Conservation (phyloP, 2,113 vertebrate genomes). For the Romanogobio albipinnatus region DNA sequence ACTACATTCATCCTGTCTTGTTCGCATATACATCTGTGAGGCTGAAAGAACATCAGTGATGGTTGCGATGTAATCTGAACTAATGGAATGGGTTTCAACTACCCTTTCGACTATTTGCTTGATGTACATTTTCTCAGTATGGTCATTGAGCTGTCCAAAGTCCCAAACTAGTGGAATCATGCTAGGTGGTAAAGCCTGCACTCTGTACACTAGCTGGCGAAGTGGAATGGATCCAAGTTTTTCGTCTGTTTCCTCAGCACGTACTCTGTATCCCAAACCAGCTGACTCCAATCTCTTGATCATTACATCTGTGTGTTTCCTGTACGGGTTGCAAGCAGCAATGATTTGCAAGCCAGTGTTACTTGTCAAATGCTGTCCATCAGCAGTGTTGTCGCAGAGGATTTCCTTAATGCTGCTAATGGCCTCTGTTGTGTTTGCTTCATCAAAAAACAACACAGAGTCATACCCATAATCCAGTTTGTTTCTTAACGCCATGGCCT, state of each 20-base stretch:
- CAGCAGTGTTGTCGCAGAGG: conserved; percentile 86
- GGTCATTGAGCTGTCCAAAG: conserved; percentile 88
- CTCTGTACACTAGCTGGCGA: conserved; percentile 93
- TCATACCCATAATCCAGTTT: conserved; percentile 77
- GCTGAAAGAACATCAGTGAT: conserved; percentile 81
- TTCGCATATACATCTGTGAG: conserved; percentile 90
- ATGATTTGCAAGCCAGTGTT: conserved; percentile 83
- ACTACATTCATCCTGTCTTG: conserved; percentile 81
- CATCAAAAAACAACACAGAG: conserved; percentile 93
- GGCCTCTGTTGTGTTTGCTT: conserved; percentile 94
- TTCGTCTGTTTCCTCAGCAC: conserved; percentile 84
- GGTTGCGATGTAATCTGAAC: background rate
- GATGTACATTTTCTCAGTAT: conserved; percentile 84
- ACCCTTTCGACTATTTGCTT: conserved; percentile 91
- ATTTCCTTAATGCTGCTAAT: conserved; percentile 94
- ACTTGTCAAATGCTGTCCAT: conserved; percentile 74
- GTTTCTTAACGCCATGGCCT: conserved; percentile 77
- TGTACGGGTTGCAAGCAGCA: conserved; percentile 95
- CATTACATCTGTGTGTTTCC: conserved; percentile 88
- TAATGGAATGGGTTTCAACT: conserved; percentile 45
- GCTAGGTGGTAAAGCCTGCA: conserved; percentile 92
- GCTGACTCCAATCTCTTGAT: conserved; percentile 88
- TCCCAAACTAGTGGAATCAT: conserved; percentile 96
- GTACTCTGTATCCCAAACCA: conserved; percentile 89
- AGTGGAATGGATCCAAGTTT: conserved; percentile 91